Conservation (phyloP, 2,888 invertebrate species). For the Notocelia uddmanniana region DNA sequence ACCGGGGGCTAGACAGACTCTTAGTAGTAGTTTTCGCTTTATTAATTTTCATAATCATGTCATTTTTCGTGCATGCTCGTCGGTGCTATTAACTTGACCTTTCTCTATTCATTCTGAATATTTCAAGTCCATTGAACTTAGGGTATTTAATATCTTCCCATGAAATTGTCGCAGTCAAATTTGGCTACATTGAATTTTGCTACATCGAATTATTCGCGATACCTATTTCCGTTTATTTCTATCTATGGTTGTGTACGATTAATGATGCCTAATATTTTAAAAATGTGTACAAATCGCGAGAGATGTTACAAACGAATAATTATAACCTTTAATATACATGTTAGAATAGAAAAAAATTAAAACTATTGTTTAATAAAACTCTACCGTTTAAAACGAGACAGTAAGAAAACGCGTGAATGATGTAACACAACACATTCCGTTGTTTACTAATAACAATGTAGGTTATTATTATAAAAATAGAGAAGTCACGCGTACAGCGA, state of each 20-base stretch:
- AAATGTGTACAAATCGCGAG: neutral
- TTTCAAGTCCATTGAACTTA: neutral
- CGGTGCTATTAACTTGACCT: neutral
- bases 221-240: neutral
- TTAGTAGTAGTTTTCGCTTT: too few relatives aligned
- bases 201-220: neutral
- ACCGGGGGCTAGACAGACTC: neutral
- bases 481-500: constrained; percentile 63
- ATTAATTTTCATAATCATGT: neutral
- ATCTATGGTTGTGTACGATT: too few relatives aligned
- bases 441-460: constrained; percentile 71
- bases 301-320: neutral
- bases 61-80: neutral
- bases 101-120: neutral
- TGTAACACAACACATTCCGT: constrained; percentile 54
- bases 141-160: neutral
- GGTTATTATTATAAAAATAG: constrained; percentile 64
- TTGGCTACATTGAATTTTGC: neutral
- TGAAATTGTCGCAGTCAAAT: neutral
- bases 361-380: neutral
- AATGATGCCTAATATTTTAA: too few relatives aligned
- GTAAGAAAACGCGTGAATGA: constrained; percentile 43
- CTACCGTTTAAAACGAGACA: neutral
- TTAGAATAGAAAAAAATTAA: neutral
- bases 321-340: neutral